phyloP scores from a whole-genome alignment of 2,113 vertebrate genomes.

The Octodon degus region DNA sequence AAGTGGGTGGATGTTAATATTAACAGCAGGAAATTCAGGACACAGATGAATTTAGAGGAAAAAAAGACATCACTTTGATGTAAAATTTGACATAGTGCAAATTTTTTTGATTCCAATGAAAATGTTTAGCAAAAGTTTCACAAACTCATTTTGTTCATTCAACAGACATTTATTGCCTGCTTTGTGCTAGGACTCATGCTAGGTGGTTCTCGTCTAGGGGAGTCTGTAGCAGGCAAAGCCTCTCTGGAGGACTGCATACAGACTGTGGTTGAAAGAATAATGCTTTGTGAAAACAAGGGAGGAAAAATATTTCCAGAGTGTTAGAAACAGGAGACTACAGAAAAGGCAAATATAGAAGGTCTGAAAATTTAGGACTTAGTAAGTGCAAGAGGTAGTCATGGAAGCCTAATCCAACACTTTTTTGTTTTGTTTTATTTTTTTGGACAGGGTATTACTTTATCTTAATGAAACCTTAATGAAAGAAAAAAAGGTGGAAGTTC shows the following conservation, averaged over 20 bases:
- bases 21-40: background rate
- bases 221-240: background rate
- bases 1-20: background rate
- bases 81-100: conserved; percentile 1
- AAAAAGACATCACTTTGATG: background rate
- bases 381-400: background rate
- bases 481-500: background rate
- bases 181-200: background rate
- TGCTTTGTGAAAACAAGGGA: background rate
- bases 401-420: background rate
- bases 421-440: background rate
- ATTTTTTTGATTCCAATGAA: conserved; percentile 41
- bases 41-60: background rate
- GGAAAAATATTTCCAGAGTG: background rate
- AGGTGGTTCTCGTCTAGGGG: background rate
- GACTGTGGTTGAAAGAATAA: background rate
- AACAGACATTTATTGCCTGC: background rate
- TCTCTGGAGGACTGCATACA: background rate
- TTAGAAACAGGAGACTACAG: background rate
- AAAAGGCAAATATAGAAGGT: background rate
- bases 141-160: background rate
- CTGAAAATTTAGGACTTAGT: background rate
- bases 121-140: conserved; percentile 38
- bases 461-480: background rate
- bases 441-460: background rate